These are phyloP conservation scores for Spialia ferax DNA, from an alignment of 2,888 invertebrate species.

Conservation along the genomic window DNA sequence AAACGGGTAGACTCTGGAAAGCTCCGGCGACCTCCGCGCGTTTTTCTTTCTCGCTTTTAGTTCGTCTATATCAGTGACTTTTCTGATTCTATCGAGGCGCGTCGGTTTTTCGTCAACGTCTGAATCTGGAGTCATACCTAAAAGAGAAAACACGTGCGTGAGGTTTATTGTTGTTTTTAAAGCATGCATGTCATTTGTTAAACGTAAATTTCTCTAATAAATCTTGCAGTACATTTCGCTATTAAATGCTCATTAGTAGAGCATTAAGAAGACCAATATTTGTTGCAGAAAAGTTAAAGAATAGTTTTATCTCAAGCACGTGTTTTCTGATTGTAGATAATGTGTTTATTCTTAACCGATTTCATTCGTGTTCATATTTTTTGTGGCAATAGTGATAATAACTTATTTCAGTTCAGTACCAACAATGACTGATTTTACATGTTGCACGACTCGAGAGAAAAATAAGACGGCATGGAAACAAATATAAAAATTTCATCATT, in stretches of 20 bases:
- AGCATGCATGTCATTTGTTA: slow-evolving; percentile 44
- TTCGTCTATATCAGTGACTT: slow-evolving; percentile 54
- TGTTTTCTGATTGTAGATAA: slow-evolving; percentile 30
- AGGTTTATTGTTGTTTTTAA: slow-evolving; percentile 50
- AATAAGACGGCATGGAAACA: no score
- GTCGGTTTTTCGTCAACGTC: slow-evolving; percentile 44
- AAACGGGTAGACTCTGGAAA: no score
- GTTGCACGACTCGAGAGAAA: no score
- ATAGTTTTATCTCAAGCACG: slow-evolving; percentile 41
- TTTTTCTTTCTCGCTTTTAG: slow-evolving; percentile 63
- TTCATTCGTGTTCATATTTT: no score
- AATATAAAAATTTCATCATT: no score
- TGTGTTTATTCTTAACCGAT: no score
- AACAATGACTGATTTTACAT: no score
- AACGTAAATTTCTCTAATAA: not conserved
- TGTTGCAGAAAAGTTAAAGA: not conserved
- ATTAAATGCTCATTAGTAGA: not conserved
- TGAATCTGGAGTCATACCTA: slow-evolving; percentile 65
- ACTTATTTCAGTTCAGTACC: no score
- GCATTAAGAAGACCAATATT: not conserved
- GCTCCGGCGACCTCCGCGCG: no score
- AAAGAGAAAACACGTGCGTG: slow-evolving; percentile 71
- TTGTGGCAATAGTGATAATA: no score
- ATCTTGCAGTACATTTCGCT: not conserved
- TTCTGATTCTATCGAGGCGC: slow-evolving; percentile 49